A percentile compares a stretch with the other conserved stretches of the same genome.
Evolutionary conservation across 1,140 invertebrate genomes (phyloP).

Genomic region (Drosophila lacteicornis): DNA sequence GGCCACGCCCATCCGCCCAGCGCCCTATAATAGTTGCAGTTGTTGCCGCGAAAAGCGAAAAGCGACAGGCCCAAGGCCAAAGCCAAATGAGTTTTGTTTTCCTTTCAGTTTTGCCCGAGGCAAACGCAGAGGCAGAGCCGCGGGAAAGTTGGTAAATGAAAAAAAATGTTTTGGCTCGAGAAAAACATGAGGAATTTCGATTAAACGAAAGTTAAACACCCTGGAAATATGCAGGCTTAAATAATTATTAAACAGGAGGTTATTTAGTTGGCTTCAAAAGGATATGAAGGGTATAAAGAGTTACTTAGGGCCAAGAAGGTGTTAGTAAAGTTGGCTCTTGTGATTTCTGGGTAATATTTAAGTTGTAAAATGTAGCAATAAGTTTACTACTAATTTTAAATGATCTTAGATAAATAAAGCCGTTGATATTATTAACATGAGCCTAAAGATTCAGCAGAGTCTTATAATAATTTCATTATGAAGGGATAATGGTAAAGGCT

Average conservation of each 20-base stretch:
- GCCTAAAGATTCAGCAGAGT: too few species aligned
- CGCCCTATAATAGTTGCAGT: conserved; percentile 52
- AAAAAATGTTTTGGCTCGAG: not conserved
- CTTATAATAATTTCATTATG: too few species aligned
- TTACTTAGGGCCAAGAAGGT: too few species aligned
- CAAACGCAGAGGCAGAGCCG: conserved; percentile 8
- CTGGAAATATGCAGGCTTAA: not conserved
- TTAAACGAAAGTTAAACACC: conserved; percentile 9
- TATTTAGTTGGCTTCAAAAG: not conserved
- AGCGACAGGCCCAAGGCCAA: conserved; percentile 41
- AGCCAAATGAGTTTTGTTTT: conserved; percentile 69
- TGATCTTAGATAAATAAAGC: too few species aligned
- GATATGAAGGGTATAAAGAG: too few species aligned
- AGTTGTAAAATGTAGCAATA: too few species aligned
- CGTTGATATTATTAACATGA: too few species aligned
- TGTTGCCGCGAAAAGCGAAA: conserved; percentile 15
- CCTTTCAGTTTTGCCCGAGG: conserved; percentile 35
- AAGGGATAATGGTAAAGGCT: too few species aligned
- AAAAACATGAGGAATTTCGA: not conserved
- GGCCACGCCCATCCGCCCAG: conserved; percentile 30
- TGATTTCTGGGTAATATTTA: too few species aligned
- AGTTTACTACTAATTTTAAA: too few species aligned
- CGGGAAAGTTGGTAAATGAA: conserved; percentile 24
- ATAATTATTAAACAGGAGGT: not conserved
- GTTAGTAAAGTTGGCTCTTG: too few species aligned